Evolutionary conservation across 2,888 invertebrate species (phyloP).

Genomic region (Philhelius pedissequus): DNA sequence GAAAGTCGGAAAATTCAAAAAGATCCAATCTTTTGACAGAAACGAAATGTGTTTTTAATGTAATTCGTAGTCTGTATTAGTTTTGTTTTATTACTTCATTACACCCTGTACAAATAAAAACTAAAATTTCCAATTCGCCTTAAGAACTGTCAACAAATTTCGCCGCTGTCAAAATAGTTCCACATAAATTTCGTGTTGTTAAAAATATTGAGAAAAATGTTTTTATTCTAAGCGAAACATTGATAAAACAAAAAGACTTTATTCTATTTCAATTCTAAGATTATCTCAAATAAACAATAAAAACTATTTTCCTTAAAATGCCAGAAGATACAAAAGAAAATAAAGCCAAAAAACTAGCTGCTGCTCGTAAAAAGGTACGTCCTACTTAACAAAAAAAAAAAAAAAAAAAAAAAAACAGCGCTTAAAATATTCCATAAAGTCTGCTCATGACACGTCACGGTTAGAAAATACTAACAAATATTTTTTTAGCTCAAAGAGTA

Average conservation of each 20-base stretch:
- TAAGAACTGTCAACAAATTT: not conserved
- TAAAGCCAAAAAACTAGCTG: conserved; percentile 77
- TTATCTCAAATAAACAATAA: not conserved
- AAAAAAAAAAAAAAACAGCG: not conserved
- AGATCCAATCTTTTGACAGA: too few species aligned
- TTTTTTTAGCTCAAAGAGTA: conserved; percentile 64
- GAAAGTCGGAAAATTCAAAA: too few species aligned
- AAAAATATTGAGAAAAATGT: conserved; percentile 24
- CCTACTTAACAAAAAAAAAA: conserved; percentile 16
- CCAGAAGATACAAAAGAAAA: conserved; percentile 75
- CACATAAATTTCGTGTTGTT: conserved; percentile 12
- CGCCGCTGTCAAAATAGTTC: not conserved
- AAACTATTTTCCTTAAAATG: conserved; percentile 68
- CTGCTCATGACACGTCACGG: conserved; percentile 56
- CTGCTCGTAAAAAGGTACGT: conserved; percentile 77
- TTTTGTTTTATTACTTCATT: too few species aligned
- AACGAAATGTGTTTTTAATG: not conserved
- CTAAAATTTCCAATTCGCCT: not conserved
- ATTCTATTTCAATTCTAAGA: not conserved
- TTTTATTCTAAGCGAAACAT: conserved; percentile 1
- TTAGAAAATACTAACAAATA: conserved; percentile 9
- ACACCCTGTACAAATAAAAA: not conserved
- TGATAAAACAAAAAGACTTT: conserved; percentile 15
- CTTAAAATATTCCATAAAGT: not conserved
- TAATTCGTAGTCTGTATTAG: not conserved